These are phyloP conservation scores for Pithecia hirsuta DNA, from an alignment of 2,797 vertebrate species.

Conservation along the genomic window DNA sequence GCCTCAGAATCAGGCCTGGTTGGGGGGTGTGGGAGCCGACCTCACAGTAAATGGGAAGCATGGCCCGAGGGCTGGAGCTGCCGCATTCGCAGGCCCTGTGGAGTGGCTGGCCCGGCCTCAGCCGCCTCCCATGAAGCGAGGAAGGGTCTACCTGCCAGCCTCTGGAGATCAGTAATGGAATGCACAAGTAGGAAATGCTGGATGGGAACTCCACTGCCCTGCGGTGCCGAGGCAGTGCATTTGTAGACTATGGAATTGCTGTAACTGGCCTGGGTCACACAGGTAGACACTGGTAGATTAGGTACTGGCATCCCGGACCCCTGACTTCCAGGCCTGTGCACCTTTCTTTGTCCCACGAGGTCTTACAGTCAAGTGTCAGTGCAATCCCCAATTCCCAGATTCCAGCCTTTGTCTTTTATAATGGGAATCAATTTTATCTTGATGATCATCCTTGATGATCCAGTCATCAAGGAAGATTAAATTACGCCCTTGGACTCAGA, in stretches of 20 bases:
- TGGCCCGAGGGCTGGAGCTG: rapidly evolving
- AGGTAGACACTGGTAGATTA: background rate
- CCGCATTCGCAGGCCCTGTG: background rate
- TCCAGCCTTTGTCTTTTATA: background rate
- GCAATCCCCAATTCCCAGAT: no score
- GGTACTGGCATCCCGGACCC: rapidly evolving
- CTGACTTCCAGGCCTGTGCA: background rate
- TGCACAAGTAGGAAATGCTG: background rate
- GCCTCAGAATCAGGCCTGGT: background rate
- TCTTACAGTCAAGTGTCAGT: background rate
- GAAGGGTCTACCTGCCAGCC: background rate
- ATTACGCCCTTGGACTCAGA: background rate
- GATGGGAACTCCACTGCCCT: background rate
- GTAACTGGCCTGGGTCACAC: background rate
- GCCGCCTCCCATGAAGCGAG: rapidly evolving
- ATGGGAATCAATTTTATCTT: rapidly evolving
- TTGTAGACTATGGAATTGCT: background rate
- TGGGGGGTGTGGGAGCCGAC: background rate
- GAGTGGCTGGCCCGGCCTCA: background rate
- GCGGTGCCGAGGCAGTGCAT: rapidly evolving
- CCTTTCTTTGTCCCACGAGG: no score
- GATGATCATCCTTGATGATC: background rate
- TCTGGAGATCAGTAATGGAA: background rate
- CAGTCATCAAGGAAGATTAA: background rate
- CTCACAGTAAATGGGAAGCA: rapidly evolving